Evolutionary conservation across 2,888 invertebrate genomes (phyloP), one percentile per base, ranked within the genome.

Genomic region (Chromoteleia sp.): DNA sequence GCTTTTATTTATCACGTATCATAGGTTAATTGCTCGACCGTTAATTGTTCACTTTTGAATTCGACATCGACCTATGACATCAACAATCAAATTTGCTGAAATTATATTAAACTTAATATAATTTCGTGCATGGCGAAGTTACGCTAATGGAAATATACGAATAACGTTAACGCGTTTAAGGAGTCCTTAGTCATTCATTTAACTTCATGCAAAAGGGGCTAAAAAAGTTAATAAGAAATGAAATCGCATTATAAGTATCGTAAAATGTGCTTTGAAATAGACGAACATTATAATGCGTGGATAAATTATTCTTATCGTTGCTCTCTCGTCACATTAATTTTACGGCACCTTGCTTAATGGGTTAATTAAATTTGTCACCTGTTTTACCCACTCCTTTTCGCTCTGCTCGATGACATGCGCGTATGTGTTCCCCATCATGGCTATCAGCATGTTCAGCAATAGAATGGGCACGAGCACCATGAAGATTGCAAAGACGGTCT

Each of bases 381-480:
- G 98, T 91, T 98, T 98, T 91, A 98, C 96, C 97, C 98, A 99
- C 91, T 99, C 99, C 92, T 99, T 99, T 92, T 99, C 99, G 33
- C 99, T 99, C 90, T 98, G 98, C 90, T 98, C 97, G 86, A 99
- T 99, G 77, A 99, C 98, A 86, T 97, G 97, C 0, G 98, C 98
- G 91, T 99, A 99, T 0, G 99, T 99, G 92, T 99, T 99, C 33
- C 99, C 99, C 99, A 99, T 99, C 99, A 99, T 99, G 83, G 99
- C 99, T 84, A 99, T 99, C 92, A 99, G 94, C 96, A 96, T 99
- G 94, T 99, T 99, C 10, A 99, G 94, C 87, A 99, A 93, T 56
- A 99, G 93, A 88, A 99, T 99, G 0, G 99, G 99, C 80, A 99
- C 98, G 86, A 99, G 96, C 71, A 99, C 97, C 98, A 99, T 99